Conservation (phyloP, 1,140 invertebrate species). For the Bemisia tabaci region DNA sequence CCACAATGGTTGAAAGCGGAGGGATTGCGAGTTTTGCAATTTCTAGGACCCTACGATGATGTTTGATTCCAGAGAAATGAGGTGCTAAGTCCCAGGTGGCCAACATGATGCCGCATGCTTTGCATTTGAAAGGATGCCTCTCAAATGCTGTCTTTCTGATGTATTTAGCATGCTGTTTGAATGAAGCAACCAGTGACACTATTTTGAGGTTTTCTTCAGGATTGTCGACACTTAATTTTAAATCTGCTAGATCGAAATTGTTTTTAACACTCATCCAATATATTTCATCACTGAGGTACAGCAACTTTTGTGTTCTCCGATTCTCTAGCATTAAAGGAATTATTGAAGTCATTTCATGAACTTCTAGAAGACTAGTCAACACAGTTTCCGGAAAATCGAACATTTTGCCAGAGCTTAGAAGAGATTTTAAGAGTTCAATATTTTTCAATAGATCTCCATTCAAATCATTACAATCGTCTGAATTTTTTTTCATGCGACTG, state of each 20-base stretch:
- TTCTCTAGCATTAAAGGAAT: background rate
- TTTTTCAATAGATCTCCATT: background rate
- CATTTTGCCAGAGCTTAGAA: background rate
- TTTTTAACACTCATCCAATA: background rate
- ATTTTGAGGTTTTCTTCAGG: background rate
- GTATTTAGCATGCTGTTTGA: background rate
- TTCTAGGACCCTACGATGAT: background rate
- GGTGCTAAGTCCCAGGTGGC: background rate
- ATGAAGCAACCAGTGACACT: background rate
- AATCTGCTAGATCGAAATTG: background rate
- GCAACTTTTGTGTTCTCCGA: background rate
- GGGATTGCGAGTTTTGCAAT: background rate
- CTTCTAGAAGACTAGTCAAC: background rate
- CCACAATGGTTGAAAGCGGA: too few relatives aligned
- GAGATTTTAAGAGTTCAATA: background rate
- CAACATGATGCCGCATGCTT: background rate
- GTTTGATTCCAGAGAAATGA: background rate
- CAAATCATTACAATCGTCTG: background rate
- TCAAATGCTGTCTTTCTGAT: background rate
- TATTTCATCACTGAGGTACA: background rate
- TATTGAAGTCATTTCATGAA: background rate
- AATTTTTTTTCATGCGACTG: too few relatives aligned
- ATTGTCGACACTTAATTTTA: background rate
- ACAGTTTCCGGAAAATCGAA: background rate
- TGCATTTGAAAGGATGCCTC: background rate